A percentile compares a stretch with the other conserved stretches of the same genome.
Evolutionary conservation across 2,888 invertebrate genomes (phyloP).

Genomic region (Aspidiotus destructor): DNA sequence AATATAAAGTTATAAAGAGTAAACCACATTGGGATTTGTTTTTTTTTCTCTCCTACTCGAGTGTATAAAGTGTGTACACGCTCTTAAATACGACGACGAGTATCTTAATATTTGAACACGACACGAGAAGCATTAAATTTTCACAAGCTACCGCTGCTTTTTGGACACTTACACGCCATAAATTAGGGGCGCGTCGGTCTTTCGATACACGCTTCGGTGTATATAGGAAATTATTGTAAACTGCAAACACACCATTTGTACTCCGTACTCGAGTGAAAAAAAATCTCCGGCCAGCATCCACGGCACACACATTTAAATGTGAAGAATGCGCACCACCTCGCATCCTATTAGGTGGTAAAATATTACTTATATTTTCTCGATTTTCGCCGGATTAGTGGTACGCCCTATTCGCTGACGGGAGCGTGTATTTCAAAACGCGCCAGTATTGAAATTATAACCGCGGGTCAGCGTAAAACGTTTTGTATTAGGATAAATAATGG

Average conservation of each 20-base stretch:
- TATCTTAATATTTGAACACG: background rate
- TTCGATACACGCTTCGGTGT: background rate
- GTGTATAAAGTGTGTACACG: too few relatives aligned
- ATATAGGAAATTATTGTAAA: too few relatives aligned
- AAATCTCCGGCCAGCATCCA: background rate
- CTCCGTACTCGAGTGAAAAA: background rate
- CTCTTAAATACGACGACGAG: background rate
- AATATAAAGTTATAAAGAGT: too few relatives aligned
- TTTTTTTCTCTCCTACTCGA: too few relatives aligned
- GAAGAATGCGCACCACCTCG: background rate
- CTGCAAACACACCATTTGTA: too few relatives aligned
- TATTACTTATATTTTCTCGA: conserved; percentile 2
- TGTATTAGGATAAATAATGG: conserved; percentile 1
- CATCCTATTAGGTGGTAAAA: background rate
- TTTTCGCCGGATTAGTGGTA: conserved; percentile 2
- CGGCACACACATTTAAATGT: background rate
- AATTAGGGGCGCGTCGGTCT: background rate
- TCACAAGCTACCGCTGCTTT: conserved; percentile 1
- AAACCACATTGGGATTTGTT: too few relatives aligned
- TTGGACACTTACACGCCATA: background rate
- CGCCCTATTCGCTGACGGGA: background rate
- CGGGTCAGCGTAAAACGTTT: background rate
- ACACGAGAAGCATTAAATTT: conserved; percentile 2
- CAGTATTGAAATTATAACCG: background rate
- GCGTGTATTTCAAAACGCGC: background rate